These are phyloP conservation scores for Malurus splendens DNA, from an alignment of 2,797 vertebrate species.

Conservation along the genomic window DNA sequence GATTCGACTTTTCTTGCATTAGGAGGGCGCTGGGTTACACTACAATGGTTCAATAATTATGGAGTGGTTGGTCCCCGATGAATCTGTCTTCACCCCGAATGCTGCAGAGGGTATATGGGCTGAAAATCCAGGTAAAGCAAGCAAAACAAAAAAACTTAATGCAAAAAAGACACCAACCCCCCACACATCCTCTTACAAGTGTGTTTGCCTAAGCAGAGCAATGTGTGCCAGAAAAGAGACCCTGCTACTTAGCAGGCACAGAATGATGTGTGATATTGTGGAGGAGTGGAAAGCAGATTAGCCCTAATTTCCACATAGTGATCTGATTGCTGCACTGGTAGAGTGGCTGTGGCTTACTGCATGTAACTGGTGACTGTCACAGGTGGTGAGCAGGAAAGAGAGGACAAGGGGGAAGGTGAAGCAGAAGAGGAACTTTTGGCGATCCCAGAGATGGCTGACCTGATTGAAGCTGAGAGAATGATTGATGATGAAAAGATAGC, in stretches of 20 bases:
- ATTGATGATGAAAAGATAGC: conserved; percentile 76
- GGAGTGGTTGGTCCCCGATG: conserved; percentile 85
- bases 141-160: background rate
- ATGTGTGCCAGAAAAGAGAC: background rate
- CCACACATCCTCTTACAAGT: background rate
- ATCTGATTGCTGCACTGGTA: background rate
- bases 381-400: conserved; percentile 19
- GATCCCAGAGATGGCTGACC: conserved; percentile 83
- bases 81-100: conserved; percentile 64
- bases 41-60: conserved; percentile 62
- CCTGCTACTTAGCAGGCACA: background rate
- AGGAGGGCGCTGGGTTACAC: conserved; percentile 61
- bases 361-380: background rate
- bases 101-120: conserved; percentile 8
- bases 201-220: background rate
- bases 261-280: background rate
- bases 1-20: conserved; percentile 19
- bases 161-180: background rate
- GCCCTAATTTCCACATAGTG: background rate
- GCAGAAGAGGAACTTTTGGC: conserved; percentile 75
- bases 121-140: conserved; percentile 71
- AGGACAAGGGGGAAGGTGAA: conserved; percentile 54
- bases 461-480: conserved; percentile 84
- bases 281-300: background rate
- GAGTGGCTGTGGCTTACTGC: background rate